Conservation (phyloP, 2,797 vertebrate genomes). For the Sardinella longiceps region DNA sequence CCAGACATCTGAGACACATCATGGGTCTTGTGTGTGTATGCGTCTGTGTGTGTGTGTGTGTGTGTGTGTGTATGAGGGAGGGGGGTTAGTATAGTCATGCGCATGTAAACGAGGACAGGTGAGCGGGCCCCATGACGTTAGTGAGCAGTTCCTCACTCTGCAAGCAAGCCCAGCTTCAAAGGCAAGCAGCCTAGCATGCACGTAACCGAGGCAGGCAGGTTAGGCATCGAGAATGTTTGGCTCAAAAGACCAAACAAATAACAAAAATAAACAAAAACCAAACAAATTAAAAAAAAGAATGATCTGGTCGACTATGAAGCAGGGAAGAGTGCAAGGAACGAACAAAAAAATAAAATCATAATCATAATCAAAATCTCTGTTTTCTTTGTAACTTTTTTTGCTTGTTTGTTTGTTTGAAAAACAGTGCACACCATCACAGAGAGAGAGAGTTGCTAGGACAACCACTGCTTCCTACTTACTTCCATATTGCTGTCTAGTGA, state of each 20-base stretch:
- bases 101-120: slow-evolving; percentile 75
- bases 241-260: slow-evolving; percentile 36
- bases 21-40: neutral
- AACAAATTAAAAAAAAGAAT: slow-evolving; percentile 69
- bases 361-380: slow-evolving; percentile 43
- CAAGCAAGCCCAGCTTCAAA: slow-evolving; percentile 76
- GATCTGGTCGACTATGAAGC: slow-evolving; percentile 73
- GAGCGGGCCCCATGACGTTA: slow-evolving; percentile 79
- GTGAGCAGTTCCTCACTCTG: slow-evolving; percentile 66
- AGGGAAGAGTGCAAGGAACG: slow-evolving; percentile 83
- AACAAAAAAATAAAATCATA: slow-evolving; percentile 49
- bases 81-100: slow-evolving; percentile 85
- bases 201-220: slow-evolving; percentile 88
- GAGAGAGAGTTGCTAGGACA: slow-evolving; percentile 86
- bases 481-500: slow-evolving; percentile 99
- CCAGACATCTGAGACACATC: slow-evolving; percentile 62
- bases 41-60: neutral
- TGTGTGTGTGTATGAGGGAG: slow-evolving; percentile 53
- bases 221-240: slow-evolving; percentile 67
- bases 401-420: slow-evolving; percentile 54
- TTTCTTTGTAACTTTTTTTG: slow-evolving; percentile 57
- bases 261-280: slow-evolving; percentile 65
- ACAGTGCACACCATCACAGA: slow-evolving; percentile 92
- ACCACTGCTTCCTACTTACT: slow-evolving; percentile 97
- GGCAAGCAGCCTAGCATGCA: slow-evolving; percentile 93